Percentiles rank a stretch among this genome's conserved stretches.
Evolutionary conservation across 2,797 vertebrate species (phyloP).

Genomic region (Onychomys torridus): DNA sequence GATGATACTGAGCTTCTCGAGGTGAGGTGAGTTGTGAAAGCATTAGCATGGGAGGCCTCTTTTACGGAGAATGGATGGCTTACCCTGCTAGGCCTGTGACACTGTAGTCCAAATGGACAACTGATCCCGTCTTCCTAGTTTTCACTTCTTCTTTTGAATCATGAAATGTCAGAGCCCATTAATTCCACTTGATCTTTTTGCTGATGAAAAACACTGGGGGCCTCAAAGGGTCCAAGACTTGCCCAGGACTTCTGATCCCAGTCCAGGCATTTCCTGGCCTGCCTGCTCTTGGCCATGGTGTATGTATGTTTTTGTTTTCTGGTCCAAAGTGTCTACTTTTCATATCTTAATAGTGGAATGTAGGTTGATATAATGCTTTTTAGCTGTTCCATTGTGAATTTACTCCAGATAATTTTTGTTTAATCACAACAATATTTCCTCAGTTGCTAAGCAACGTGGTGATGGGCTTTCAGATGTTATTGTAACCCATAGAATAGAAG

Average conservation of each 20-base stretch:
- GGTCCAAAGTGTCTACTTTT: constrained; percentile 51
- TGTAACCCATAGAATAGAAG: constrained; percentile 24
- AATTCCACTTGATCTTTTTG: constrained; percentile 60
- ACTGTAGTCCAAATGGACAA: background rate
- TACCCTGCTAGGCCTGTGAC: background rate
- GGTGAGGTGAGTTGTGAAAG: background rate
- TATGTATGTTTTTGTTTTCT: constrained; percentile 65
- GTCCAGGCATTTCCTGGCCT: background rate
- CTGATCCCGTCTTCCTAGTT: background rate
- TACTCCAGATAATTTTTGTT: constrained; percentile 78
- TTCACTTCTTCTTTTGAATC: constrained; percentile 56
- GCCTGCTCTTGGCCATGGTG: background rate
- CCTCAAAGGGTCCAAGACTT: background rate
- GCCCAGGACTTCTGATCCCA: constrained; percentile 21
- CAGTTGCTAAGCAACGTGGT: constrained; percentile 75
- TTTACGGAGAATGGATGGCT: background rate
- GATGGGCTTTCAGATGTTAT: constrained; percentile 62
- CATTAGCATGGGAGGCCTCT: background rate
- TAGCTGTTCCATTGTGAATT: constrained; percentile 72
- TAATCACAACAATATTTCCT: constrained; percentile 80
- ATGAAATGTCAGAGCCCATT: constrained; percentile 54
- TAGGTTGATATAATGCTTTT: constrained; percentile 70
- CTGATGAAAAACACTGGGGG: background rate
- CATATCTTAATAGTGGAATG: constrained; percentile 66
- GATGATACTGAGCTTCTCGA: background rate